These are phyloP conservation scores for Catharus ustulatus DNA, from an alignment of 2,797 vertebrate genomes.

Conservation along the genomic window DNA sequence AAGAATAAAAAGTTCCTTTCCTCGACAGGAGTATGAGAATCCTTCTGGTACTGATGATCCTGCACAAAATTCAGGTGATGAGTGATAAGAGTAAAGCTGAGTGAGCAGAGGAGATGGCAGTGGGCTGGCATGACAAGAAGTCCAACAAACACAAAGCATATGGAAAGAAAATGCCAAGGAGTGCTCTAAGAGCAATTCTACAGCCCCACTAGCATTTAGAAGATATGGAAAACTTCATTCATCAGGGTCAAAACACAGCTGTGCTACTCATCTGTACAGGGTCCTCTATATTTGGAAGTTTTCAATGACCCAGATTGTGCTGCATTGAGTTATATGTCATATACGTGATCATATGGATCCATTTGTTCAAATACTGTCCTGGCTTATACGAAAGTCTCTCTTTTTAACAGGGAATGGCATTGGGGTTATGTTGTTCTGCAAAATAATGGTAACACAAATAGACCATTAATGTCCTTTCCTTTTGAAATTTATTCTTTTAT, in stretches of 20 bases:
- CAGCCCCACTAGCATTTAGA: background rate
- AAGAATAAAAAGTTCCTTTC: too few species aligned
- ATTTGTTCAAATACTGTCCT: background rate
- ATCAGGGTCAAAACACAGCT: background rate
- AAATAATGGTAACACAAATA: background rate
- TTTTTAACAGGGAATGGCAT: background rate
- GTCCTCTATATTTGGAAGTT: background rate
- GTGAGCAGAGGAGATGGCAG: too few species aligned
- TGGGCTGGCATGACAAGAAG: too few species aligned
- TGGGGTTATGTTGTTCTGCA: background rate
- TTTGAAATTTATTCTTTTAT: background rate
- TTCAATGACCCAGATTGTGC: background rate
- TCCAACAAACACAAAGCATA: too few species aligned
- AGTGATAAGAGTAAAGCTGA: too few species aligned
- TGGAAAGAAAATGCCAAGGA: background rate
- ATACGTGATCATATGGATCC: background rate
- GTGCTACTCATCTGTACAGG: background rate
- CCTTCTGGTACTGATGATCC: too few species aligned
- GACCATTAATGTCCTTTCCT: background rate
- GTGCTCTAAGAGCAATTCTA: background rate
- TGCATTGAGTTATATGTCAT: background rate
- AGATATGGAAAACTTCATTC: background rate
- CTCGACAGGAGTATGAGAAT: too few species aligned
- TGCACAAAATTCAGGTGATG: too few species aligned
- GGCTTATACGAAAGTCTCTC: background rate